Base-by-base conservation (phyloP, 2,888 invertebrate genomes). In the Melinaea marsaeus region DNA sequence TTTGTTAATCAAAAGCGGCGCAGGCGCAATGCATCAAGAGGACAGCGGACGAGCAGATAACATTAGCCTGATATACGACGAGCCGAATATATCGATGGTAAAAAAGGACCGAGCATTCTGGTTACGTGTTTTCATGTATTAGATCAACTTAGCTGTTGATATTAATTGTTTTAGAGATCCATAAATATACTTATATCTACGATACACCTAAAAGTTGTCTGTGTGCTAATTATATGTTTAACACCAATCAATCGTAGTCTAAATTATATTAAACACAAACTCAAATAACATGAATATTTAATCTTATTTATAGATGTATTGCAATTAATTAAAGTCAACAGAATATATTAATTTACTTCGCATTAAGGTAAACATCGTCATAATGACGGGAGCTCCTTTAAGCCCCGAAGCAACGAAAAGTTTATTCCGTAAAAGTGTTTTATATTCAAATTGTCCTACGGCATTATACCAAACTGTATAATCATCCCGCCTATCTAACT, bases 51-150 rank as follows among this genome's bases (percentile, higher is more conserved):
- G 71, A 75, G 71, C 75, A 79, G 88, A 88, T 88, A 88, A 85
- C 86, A 84, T 84, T 84, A 83, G 78, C 77, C 82, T 90, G 88
- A 89, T 89, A 85, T 88, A 89, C 80, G 84, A 74, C 71, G 74
- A 74, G 69, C 82, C 83, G 73, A 83, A 81, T 81, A 78, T 73
- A 72, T 72, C 71, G 71, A 76, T 79, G 79, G 80, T 81, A 79
- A 80, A 83, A 82, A 83, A 76, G 75, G 74, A 71, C 73, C 75
- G 61, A 37, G 46, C 62, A 55, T 5, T 51, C 51, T 51, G 63
- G 63, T 51, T 51, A 42, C 42, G 42, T 32, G 7, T 51, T 51
- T 51, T 51, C 22, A 51, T 51, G 22, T 55, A 34, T 55, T 34
- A 55, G 35, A 9, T 55, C 32, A 55, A n/a, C 35, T 55, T 55